Base-by-base conservation (phyloP, 2,888 invertebrate species). In the Mylabris sibirica region DNA sequence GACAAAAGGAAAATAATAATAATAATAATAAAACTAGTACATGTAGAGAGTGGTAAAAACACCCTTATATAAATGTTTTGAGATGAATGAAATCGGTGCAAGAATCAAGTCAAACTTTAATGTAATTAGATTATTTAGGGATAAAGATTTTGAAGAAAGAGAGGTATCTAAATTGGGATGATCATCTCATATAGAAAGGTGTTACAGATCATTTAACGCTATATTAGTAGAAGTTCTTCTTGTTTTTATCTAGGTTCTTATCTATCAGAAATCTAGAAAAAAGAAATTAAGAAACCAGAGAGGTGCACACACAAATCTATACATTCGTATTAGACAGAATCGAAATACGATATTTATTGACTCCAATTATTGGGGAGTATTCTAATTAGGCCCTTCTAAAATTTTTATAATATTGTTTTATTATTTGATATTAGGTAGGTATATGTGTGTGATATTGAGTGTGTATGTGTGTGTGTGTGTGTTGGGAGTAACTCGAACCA, bases 401-500 rank as follows among this genome's bases (percentile, higher is more conserved):
- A 30, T 30, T 30, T 30, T 4, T 30, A 30, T n/a, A n/a, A n/a
- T 4, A 30, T 30, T 30, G 5, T 30, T 30, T 30, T 30, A 30
- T 30, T 30, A 30, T 30, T 6, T n/a, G n/a, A n/a, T n/a, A n/a
- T n/a, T n/a, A n/a, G n/a, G n/a, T 30, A 4, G 30, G 6, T 30
- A 6, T 30, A 30, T 49, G 11, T 53, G 22, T 53, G 22, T n/a
- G n/a, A n/a, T n/a, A n/a, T n/a, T n/a, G n/a, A n/a, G n/a, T 11
- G 2, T 53, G 53, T 53, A 3, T 57, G 24, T 14, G 57, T 22
- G 24, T 14, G 57, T 57, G 57, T 57, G 24, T 57, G 74, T 71
- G 73, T 69, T 72, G 77, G 76, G 76, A 76, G 74, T 70, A 72
- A 75, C 74, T 72, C 65, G 72, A 73, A 72, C 72, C 73, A 63